Evolutionary conservation across 1,140 invertebrate species (phyloP), one percentile per base, ranked within the genome.

Genomic region (Lepidurus apus): DNA sequence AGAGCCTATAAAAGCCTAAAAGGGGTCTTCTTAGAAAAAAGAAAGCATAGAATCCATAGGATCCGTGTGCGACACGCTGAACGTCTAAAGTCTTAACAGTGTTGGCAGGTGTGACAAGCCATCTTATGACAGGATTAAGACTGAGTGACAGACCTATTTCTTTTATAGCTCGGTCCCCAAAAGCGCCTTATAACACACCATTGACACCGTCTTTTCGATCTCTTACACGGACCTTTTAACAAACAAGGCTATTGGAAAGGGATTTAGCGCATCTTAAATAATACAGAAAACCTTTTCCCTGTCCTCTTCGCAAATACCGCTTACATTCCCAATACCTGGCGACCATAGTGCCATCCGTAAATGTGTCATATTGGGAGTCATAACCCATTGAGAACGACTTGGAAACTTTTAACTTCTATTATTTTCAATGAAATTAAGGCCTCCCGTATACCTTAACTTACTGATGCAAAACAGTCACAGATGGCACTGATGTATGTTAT

Each of bases 81-180:
- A 65, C 21, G 17, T 65, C 53, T 17, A 4, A 7, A 17, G 53
- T 65, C 53, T 65, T n/a, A 65, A 65, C 53, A 7, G 21, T 65
- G 53, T 65, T 65, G 53, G 53, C 53, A 65, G 53, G 53, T 65
- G 53, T 65, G 53, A 65, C 53, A 65, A 21, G 53, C 53, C 53
- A 65, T 65, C 53, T 65, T 65, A 65, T 65, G 53, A 65, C 53
- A 65, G 53, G 53, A 65, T 65, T 65, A 65, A 34, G 34, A 13
- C 53, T 65, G 53, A 65, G 53, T 65, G 53, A 65, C 53, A 65
- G 53, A 65, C 53, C 53, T 65, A 65, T 65, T 65, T 65, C 53
- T 65, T 65, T 65, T 65, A 65, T n/a, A 65, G n/a, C 53, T 65
- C 13, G 34, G 34, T 34, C 53, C 21, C 21, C 53, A 0, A 65